Evolutionary conservation across 2,888 invertebrate species (phyloP).

Genomic region (Coenonympha arcania): DNA sequence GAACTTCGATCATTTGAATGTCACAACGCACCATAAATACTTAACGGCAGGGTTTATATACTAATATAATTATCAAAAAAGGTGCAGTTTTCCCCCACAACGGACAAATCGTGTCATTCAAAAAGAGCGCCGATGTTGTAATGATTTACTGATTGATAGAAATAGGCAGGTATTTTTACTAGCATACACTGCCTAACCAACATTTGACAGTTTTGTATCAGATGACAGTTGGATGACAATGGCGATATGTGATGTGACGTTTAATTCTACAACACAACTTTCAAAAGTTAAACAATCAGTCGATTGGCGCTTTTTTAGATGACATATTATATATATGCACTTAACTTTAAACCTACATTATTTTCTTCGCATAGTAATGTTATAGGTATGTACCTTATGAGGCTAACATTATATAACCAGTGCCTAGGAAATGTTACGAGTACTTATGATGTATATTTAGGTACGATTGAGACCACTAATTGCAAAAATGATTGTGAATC

Average conservation of each 20-base stretch:
- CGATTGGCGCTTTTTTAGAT: too few species aligned
- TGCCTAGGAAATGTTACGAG: conserved; percentile 70
- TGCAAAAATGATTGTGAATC: conserved; percentile 68
- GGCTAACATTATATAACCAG: conserved; percentile 66
- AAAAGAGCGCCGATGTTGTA: too few species aligned
- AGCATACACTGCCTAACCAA: too few species aligned
- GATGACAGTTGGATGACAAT: too few species aligned
- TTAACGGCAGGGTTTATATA: conserved; percentile 14
- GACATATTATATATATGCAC: too few species aligned
- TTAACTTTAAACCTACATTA: conserved; percentile 29
- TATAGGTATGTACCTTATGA: conserved; percentile 43
- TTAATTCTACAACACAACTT: too few species aligned
- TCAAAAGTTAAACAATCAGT: too few species aligned
- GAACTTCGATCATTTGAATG: background rate
- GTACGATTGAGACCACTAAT: conserved; percentile 64
- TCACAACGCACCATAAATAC: background rate
- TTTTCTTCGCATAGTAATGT: conserved; percentile 36
- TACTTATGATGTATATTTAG: conserved; percentile 70
- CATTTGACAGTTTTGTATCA: too few species aligned
- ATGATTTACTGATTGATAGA: conserved; percentile 53
- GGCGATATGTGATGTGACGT: too few species aligned
- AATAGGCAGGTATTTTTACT: too few species aligned
- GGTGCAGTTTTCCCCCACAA: background rate
- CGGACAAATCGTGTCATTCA: background rate
- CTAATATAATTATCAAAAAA: conserved; percentile 3